These are phyloP conservation scores for Myanophis thanlyinensis DNA, from an alignment of 2,113 vertebrate genomes.

Conservation along the genomic window DNA sequence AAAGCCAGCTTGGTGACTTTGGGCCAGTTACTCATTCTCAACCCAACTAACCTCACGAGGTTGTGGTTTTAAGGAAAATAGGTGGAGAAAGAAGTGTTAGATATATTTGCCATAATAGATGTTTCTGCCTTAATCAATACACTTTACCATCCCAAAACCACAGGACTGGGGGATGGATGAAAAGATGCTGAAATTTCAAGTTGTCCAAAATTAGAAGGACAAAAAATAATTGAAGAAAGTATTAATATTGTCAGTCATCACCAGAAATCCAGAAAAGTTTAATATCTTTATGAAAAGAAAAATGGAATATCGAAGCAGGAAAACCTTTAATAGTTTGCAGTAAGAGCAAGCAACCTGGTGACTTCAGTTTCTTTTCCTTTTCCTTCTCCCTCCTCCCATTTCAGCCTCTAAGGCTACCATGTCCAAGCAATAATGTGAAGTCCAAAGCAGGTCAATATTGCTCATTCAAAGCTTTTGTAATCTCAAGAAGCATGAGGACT, in stretches of 20 bases:
- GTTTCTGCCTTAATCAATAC: neutral
- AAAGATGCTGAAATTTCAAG: neutral
- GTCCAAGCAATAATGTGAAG: neutral
- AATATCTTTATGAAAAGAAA: neutral
- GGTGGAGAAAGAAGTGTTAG: neutral
- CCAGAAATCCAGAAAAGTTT: neutral
- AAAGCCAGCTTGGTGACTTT: neutral
- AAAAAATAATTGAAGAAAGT: neutral
- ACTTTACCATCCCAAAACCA: neutral
- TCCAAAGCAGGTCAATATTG: neutral
- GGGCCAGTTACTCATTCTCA: neutral
- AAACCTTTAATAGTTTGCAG: neutral
- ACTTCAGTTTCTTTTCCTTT: too few relatives aligned
- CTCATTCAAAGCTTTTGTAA: neutral
- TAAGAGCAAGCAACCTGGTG: neutral
- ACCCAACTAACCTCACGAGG: neutral
- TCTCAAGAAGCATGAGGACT: neutral
- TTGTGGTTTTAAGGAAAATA: neutral
- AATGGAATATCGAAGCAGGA: neutral
- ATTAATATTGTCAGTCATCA: neutral
- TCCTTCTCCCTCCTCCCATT: too few relatives aligned
- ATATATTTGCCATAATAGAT: neutral
- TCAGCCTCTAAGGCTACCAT: too few relatives aligned
- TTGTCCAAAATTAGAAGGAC: neutral
- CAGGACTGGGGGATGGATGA: neutral